phyloP scores from a whole-genome alignment of 2,888 invertebrate genomes.

The Tipula lateralis region DNA sequence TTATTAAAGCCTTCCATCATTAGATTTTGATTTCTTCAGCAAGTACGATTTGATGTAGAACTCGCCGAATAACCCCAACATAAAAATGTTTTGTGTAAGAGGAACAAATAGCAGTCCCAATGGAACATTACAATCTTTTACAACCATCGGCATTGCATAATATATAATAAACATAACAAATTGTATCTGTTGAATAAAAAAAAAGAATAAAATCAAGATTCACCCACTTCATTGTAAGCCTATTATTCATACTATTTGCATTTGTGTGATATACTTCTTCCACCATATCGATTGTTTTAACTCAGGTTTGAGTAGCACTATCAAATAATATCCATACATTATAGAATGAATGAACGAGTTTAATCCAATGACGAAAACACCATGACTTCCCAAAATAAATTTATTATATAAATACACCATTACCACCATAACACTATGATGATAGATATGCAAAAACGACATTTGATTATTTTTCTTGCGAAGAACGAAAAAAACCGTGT shows the following conservation, averaged over 20 bases:
- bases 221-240: not conserved
- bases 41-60: constrained; percentile 46
- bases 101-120: constrained; percentile 37
- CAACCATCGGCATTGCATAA: not conserved
- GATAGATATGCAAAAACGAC: not conserved
- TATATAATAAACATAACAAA: not conserved
- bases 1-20: no score
- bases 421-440: not conserved
- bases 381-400: not conserved
- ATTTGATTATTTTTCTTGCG: not conserved
- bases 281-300: not conserved
- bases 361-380: not conserved
- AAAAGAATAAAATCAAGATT: not conserved
- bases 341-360: not conserved
- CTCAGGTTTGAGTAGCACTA: not conserved
- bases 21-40: constrained; percentile 35
- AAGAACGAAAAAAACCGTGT: not conserved
- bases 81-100: constrained; percentile 44
- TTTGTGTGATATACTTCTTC: not conserved
- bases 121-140: not conserved
- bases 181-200: not conserved
- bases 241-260: not conserved
- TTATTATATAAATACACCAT: not conserved
- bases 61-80: constrained; percentile 47
- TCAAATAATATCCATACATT: not conserved